Base-by-base conservation (phyloP, 2,888 invertebrate species). In the Rhingia campestris region DNA sequence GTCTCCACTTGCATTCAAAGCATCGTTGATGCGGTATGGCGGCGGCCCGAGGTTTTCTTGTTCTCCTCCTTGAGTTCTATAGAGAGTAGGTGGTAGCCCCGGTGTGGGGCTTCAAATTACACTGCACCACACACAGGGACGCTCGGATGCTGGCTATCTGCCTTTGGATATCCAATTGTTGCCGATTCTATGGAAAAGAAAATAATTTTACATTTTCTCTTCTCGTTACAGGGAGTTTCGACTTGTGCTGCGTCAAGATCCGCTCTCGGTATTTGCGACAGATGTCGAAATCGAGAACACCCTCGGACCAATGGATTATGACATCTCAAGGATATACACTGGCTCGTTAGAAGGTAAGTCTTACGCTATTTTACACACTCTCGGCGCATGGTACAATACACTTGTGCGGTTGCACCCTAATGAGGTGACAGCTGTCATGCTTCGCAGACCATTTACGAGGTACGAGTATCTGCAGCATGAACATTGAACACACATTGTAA, bases 201-300 rank as follows among this genome's bases (percentile, higher is more conserved):
- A 75, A 70, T 67, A 54, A 73, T 37, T 72, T 73, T 54, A 6
- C 33, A 51, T 76, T 30, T 74, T 77, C 43, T 72, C 54, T 76
- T 49, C n/a, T n/a, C n/a, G 49, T 94, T 94, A 1, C 93, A 96
- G 96, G 91, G 93, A 95, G 89, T 96, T 97, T 92, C 94, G 94
- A 88, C 92, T 97, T 90, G 93, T 94, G 88, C 93, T 96, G 88
- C 93, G 93, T 86, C 96, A 96, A 86, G 95, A 96, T 91, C 94
- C 94, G 30, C 93, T 93, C 87, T 93, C 93, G 41, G 93, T 97
- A 87, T 96, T 96, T 92, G 93, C 95, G 86, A 94, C 95, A 63
- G 95, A 95, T 89, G 95, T 95, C 69, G 93, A 95, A 89, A 95
- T 97, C 90, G 96, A 96, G 91, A 94, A 94, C 75, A 94, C 95